These are phyloP conservation scores for Bradynema listronoti DNA, from an alignment of 1,140 invertebrate species.

Conservation along the genomic window DNA sequence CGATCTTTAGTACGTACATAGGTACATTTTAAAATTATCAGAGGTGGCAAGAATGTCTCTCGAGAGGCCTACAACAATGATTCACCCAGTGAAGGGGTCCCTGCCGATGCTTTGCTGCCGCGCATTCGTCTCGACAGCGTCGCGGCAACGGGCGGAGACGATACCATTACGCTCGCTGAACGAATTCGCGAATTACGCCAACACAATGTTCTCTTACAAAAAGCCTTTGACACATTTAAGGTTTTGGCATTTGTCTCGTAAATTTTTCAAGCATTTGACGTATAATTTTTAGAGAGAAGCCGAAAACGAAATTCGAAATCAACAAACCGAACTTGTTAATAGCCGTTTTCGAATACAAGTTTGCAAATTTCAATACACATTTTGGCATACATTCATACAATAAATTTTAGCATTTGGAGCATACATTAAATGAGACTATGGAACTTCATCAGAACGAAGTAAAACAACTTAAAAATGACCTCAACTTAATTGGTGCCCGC, in stretches of 20 bases:
- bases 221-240: constrained; percentile 30
- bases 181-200: constrained; percentile 14
- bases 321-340: constrained; percentile 32
- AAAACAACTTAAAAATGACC: constrained; percentile 43
- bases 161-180: constrained; percentile 1
- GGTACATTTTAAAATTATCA: too few species aligned
- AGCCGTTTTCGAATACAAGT: constrained; percentile 42
- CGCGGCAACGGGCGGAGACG: neutral
- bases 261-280: constrained; percentile 3
- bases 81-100: too few species aligned
- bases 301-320: constrained; percentile 30
- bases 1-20: too few species aligned
- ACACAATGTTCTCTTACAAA: constrained; percentile 18
- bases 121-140: constrained; percentile 5
- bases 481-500: constrained; percentile 36
- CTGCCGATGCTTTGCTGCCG: too few species aligned
- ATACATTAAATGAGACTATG: constrained; percentile 45
- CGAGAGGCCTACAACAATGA: too few species aligned
- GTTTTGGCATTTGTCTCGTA: constrained; percentile 17
- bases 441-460: constrained; percentile 46
- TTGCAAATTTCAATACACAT: neutral
- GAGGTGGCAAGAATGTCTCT: too few species aligned
- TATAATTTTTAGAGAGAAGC: constrained; percentile 32
- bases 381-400: constrained; percentile 6
- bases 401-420: constrained; percentile 39